Evolutionary conservation across 2,888 invertebrate species (phyloP).

Genomic region (Amitus sp.): DNA sequence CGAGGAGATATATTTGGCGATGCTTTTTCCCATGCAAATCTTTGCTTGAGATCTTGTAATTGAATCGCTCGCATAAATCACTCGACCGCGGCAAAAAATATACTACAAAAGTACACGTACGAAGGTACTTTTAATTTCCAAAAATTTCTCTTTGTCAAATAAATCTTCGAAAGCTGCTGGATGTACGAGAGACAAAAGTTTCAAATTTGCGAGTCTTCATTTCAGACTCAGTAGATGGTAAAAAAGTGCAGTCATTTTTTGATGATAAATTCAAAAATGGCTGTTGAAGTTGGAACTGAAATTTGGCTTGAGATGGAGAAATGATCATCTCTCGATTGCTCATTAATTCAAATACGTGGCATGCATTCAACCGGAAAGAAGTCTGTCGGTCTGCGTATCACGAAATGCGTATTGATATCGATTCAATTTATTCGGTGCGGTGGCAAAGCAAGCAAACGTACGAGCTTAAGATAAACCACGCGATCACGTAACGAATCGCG

Average conservation of each 20-base stretch:
- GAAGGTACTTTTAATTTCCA: too few species aligned
- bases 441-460: conserved; percentile 1
- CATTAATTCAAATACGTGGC: background rate
- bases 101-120: too few species aligned
- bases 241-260: background rate
- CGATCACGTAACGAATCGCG: background rate
- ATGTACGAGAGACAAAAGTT: too few species aligned
- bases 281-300: too few species aligned
- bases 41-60: background rate
- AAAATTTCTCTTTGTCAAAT: too few species aligned
- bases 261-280: too few species aligned
- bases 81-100: background rate
- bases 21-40: conserved; percentile 3
- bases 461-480: conserved; percentile 1
- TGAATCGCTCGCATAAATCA: conserved; percentile 1
- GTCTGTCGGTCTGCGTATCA: background rate
- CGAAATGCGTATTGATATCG: background rate
- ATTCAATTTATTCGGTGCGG: conserved; percentile 3
- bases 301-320: too few species aligned
- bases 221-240: too few species aligned
- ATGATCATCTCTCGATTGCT: too few species aligned
- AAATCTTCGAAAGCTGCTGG: too few species aligned
- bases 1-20: conserved; percentile 2
- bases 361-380: background rate
- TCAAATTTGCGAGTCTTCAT: too few species aligned